Base-by-base conservation (phyloP, 2,888 invertebrate species). In the Melinopterus prodromus region DNA sequence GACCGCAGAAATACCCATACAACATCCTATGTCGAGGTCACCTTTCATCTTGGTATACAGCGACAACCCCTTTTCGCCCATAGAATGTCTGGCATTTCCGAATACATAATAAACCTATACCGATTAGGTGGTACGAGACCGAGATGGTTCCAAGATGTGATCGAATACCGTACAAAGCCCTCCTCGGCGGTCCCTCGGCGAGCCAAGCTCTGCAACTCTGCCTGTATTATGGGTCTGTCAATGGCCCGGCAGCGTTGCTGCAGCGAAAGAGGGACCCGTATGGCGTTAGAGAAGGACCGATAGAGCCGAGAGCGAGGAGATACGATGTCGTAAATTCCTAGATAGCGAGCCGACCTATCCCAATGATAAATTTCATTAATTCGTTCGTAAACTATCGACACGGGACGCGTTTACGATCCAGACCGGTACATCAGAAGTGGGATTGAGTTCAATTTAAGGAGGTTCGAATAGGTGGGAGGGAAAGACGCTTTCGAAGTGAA, bases 291-390 rank as follows among this genome's bases (percentile, higher is more conserved):
- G 5, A 9, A 12, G 53, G 53, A 53, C 12, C 1, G 53, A 9
- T 1, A 26, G 26, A 26, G 26, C 3, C 2, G 26, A 26, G 26
- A 26, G 26, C 5, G 53, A 1, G 5, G 53, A 53, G 53, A 53
- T 53, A 53, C 53, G 53, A 53, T 53, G 53, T 53, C 53, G 53
- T 53, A 53, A 53, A 53, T 53, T 53, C 9, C 53, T 53, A 53
- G 53, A 53, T 53, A 53, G 53, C 5, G 53, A 53, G 53, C 53
- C 53, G 53, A 53, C 53, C 53, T 53, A 53, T 2, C 53, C 53
- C 53, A 53, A 53, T 53, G 53, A 53, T 53, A 53, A 53, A 53
- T 53, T 53, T 53, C 53, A 53, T 53, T 53, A 53, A 53, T 53
- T 53, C 53, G 53, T 53, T 9, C 53, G 53, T 53, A 53, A 53